Conservation (phyloP, 2,113 vertebrate species). For the Pygathrix nemaeus region DNA sequence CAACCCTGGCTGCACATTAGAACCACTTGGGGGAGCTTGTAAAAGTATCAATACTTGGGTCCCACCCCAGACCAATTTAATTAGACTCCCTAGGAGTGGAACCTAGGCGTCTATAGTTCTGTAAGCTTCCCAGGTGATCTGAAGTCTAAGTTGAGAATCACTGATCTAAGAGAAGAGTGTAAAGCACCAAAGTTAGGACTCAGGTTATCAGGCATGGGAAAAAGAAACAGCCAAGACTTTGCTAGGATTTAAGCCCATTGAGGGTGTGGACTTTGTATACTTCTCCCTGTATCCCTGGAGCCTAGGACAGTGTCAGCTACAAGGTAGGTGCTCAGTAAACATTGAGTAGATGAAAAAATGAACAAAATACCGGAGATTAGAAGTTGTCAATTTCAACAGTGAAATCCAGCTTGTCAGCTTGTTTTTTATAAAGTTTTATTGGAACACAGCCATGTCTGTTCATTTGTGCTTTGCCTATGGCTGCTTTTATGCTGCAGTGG, state of each 20-base stretch:
- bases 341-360: not conserved
- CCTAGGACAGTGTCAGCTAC: not conserved
- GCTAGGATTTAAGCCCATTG: not conserved
- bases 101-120: not conserved
- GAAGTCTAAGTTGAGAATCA: not conserved
- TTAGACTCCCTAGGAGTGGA: not conserved
- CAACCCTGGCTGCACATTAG: not conserved
- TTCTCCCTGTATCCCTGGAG: not conserved
- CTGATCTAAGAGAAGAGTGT: not conserved
- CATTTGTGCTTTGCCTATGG: not conserved
- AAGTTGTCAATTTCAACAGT: not conserved
- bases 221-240: not conserved
- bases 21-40: not conserved
- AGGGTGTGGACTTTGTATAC: not conserved
- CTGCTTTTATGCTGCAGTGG: not conserved
- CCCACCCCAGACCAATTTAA: not conserved
- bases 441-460: not conserved
- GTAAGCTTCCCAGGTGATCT: not conserved
- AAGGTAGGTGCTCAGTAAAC: not conserved
- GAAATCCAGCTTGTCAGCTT: not conserved
- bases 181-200: not conserved
- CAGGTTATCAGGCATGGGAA: not conserved
- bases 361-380: not conserved
- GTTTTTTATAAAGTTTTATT: slow-evolving; percentile 16
- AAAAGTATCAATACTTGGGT: not conserved